Conservation (phyloP, 2,888 invertebrate genomes). For the Drosophila mettleri region DNA sequence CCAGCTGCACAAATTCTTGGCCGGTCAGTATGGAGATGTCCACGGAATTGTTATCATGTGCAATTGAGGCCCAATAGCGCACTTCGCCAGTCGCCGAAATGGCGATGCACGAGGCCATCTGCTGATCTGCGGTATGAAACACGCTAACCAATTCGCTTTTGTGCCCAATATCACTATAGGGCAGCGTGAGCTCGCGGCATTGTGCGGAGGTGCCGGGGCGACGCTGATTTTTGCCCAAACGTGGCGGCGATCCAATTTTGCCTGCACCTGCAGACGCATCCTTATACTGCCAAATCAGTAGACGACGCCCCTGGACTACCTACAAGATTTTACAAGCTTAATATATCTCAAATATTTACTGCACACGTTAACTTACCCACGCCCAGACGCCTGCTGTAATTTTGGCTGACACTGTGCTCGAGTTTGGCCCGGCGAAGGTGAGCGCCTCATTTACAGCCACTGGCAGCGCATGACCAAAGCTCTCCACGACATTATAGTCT, state of each 20-base stretch:
- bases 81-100: constrained; percentile 97
- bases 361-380: constrained; percentile 83
- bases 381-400: constrained; percentile 86
- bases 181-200: constrained; percentile 94
- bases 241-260: constrained; percentile 55
- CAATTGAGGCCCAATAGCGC: constrained; percentile 95
- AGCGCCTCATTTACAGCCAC: constrained; percentile 95
- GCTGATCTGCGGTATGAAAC: constrained; percentile 87
- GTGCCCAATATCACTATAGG: constrained; percentile 96
- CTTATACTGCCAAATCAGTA: constrained; percentile 94
- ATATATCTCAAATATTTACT: not conserved
- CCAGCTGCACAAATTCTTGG: constrained; percentile 92
- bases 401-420: constrained; percentile 85
- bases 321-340: constrained; percentile 83
- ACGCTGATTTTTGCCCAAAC: constrained; percentile 65
- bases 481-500: constrained; percentile 90
- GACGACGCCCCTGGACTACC: constrained; percentile 93
- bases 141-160: constrained; percentile 93
- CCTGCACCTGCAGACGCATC: constrained; percentile 78
- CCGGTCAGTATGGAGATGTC: constrained; percentile 95
- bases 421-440: constrained; percentile 89
- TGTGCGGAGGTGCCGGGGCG: constrained; percentile 86
- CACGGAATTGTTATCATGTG: constrained; percentile 93
- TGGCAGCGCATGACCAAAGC: constrained; percentile 92
- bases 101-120: constrained; percentile 93